Conservation (phyloP, 1,140 invertebrate genomes). For the Bombus picipes region DNA sequence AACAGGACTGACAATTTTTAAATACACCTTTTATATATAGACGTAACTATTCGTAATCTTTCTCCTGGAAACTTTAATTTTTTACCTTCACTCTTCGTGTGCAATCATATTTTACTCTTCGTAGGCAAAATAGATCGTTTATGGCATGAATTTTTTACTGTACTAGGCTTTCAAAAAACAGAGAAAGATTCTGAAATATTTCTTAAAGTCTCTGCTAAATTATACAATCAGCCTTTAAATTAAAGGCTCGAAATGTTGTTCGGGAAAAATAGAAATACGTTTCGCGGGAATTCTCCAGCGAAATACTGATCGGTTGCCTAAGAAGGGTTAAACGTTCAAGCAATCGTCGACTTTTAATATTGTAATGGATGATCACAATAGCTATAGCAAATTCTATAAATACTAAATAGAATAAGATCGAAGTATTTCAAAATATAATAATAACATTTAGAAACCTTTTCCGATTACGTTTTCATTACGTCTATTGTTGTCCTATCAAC, state of each 20-base stretch:
- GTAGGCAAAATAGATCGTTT: too few species aligned
- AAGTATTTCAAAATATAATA: not conserved
- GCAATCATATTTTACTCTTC: too few species aligned
- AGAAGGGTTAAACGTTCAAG: too few species aligned
- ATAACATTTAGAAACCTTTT: not conserved
- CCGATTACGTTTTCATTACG: not conserved
- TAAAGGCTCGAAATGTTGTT: not conserved
- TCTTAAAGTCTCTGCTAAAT: not conserved
- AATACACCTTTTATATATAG: not conserved
- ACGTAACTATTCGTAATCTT: slow-evolving; percentile 6
- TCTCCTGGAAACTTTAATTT: not conserved
- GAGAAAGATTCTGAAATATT: not conserved
- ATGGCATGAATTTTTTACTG: too few species aligned
- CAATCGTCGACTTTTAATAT: not conserved
- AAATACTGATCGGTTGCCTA: too few species aligned
- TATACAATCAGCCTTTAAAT: not conserved
- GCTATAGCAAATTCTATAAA: not conserved
- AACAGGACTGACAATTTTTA: not conserved
- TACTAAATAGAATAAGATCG: not conserved
- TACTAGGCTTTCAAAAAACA: not conserved
- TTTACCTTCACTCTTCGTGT: not conserved
- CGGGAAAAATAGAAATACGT: not conserved
- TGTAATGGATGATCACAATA: not conserved
- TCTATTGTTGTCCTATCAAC: slow-evolving; percentile 20
- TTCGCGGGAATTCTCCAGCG: too few species aligned